These are phyloP conservation scores for Diadumene lineata DNA, from an alignment of 92 coral and sea anemone genomes.

Conservation along the genomic window DNA sequence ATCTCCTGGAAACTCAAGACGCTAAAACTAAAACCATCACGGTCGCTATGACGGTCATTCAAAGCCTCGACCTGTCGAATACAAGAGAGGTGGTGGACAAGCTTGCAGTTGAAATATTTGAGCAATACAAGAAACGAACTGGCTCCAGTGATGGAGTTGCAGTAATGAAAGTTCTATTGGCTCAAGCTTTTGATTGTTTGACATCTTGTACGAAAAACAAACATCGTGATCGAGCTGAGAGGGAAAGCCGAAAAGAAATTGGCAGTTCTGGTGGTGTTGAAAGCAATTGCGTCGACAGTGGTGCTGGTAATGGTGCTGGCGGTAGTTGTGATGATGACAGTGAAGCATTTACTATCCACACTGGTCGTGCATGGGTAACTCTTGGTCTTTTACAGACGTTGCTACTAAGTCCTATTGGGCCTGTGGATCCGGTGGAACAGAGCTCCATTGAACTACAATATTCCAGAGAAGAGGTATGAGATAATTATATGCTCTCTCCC, in stretches of 20 bases:
- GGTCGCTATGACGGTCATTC: conserved; percentile 26
- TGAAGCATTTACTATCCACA: conserved; percentile 16
- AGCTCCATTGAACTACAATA: conserved; percentile 65
- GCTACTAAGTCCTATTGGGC: conserved; percentile 82
- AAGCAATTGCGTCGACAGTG: not conserved
- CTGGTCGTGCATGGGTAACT: conserved; percentile 70
- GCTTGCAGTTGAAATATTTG: conserved; percentile 3
- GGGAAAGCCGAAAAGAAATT: no score
- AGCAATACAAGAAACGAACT: not conserved
- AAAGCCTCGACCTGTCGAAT: not conserved
- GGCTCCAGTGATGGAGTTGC: conserved; percentile 3
- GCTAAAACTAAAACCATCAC: not conserved
- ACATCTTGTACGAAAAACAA: not conserved
- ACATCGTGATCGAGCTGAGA: no score
- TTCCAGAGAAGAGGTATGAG: conserved; percentile 64
- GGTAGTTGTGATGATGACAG: not conserved
- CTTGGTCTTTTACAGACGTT: conserved; percentile 75
- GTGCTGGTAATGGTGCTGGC: not conserved
- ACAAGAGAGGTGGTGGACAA: not conserved
- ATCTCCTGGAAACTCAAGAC: conserved; percentile 14
- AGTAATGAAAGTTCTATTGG: conserved; percentile 8
- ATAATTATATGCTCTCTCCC: not conserved
- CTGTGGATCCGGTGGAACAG: conserved; percentile 91
- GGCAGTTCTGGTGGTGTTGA: no score
- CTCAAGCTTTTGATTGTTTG: conserved; percentile 17